Evolutionary conservation across 2,113 vertebrate species (phyloP), one percentile per base, ranked within the genome.

Genomic region (Anas platyrhynchos): DNA sequence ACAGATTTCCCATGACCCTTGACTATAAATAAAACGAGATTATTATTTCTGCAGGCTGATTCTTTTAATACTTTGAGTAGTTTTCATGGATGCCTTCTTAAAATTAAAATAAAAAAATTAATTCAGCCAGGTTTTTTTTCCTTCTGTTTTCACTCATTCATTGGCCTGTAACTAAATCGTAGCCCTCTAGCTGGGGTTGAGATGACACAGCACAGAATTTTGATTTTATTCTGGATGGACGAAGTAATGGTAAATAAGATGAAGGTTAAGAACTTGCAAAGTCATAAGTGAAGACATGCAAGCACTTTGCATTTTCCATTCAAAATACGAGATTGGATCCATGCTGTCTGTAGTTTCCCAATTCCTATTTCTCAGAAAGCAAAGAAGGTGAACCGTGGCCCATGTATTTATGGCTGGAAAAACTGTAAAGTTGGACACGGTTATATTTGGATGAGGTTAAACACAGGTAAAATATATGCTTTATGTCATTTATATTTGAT

Each of bases 21-120:
- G 58, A 84, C 96, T 97, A 96, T 95, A 94, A 97, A 97, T 96
- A 93, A 92, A 95, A 66, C 74, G 50, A 68, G 90, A 93, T 95
- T 94, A 93, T 93, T 96, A 92, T 95, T 94, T 95, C 83, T 95
- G 66, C 91, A 94, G 80, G 32, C 94, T 82, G 78, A 58, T 73
- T 86, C 69, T 92, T 94, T 94, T 77, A 63, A 89, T 93, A 72
- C 43, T 78, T 81, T 73, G 43, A 84, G 88, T 34, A 74, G 29
- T 86, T 89, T 94, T 91, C 59, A 44, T 58, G 84, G 74, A 68
- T 76, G 26, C 34, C 82, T 81, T 89, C 21, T 82, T 83, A 76
- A 86, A 65, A 62, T 79, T 82, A 65, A 89, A 76, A 27, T 48
- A 87, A 11, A 29, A 13, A 68, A 26, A 3, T 43, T 6, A 36